Conservation (phyloP, 2,113 vertebrate species). For the Chloropsis cyanopogon region DNA sequence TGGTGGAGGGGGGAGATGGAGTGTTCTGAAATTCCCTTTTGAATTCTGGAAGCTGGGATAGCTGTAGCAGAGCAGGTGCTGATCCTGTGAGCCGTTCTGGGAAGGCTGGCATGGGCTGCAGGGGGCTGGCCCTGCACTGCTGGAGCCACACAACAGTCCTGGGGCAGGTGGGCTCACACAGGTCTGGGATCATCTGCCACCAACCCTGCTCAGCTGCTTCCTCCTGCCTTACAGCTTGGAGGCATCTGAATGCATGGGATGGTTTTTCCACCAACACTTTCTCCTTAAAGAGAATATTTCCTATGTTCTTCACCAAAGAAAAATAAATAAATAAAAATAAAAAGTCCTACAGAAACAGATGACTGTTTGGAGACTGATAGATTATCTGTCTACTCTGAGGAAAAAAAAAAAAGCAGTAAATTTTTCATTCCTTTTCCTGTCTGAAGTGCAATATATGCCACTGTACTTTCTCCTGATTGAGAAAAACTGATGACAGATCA, state of each 20-base stretch:
- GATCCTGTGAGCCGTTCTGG: neutral
- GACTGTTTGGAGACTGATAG: neutral
- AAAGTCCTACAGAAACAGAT: neutral
- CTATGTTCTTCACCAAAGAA: rapidly evolving
- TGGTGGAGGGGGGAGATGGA: rapidly evolving
- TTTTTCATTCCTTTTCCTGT: neutral
- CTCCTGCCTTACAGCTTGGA: neutral
- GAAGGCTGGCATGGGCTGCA: neutral
- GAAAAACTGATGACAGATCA: neutral
- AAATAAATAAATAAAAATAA: too few relatives aligned
- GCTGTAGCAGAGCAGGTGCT: neutral
- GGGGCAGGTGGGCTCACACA: neutral
- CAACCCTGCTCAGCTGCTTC: neutral
- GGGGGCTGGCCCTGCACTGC: neutral
- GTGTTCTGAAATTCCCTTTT: neutral
- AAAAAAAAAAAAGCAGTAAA: neutral
- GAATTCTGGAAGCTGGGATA: too few relatives aligned
- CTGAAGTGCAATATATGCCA: neutral
- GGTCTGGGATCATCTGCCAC: neutral
- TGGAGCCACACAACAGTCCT: rapidly evolving
- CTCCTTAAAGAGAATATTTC: neutral
- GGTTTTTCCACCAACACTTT: neutral
- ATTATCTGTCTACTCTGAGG: neutral
- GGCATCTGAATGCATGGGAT: neutral
- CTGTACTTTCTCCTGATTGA: neutral